Evolutionary conservation across 2,113 vertebrate species (phyloP).

Genomic region (Rhinogobius similis): DNA sequence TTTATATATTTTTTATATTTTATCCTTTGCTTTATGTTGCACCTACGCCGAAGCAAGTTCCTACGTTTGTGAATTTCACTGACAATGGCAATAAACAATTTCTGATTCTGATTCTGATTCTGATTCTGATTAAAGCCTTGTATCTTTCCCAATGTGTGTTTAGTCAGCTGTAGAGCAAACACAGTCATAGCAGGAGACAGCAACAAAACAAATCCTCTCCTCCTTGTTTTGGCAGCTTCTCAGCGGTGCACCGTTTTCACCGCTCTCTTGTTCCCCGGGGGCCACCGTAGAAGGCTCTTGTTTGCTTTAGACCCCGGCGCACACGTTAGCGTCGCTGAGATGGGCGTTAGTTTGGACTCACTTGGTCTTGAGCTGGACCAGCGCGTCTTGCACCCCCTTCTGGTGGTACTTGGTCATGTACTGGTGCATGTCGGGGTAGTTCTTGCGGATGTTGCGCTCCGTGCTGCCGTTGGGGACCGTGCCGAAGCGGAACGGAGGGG

Average conservation of each 20-base stretch:
- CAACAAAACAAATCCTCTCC: background rate
- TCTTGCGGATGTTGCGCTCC: conserved; percentile 97
- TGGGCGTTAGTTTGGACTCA: conserved; percentile 60
- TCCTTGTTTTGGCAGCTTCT: conserved; percentile 10
- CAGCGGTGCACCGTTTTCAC: conserved; percentile 43
- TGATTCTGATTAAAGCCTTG: too few species aligned
- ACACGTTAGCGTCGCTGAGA: conserved; percentile 21
- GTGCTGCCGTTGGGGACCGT: conserved; percentile 98
- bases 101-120: too few species aligned
- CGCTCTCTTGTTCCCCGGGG: conserved; percentile 32
- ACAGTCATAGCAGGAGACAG: background rate
- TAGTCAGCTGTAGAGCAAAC: too few species aligned
- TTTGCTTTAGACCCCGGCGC: conserved; percentile 39
- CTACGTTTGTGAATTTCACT: too few species aligned
- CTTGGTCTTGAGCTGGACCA: conserved; percentile 97
- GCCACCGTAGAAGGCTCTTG: conserved; percentile 14
- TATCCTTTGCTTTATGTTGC: too few species aligned
- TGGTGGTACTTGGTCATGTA: conserved; percentile 99
- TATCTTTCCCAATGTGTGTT: too few species aligned
- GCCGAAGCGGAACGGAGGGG: conserved; percentile 96
- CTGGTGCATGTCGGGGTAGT: conserved; percentile 98
- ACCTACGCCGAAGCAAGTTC: too few species aligned
- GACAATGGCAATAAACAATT: too few species aligned
- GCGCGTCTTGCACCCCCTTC: conserved; percentile 89
- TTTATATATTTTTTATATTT: too few species aligned